Evolutionary conservation across 2,113 vertebrate species (phyloP).

Genomic region (Bostrychus sinensis): DNA sequence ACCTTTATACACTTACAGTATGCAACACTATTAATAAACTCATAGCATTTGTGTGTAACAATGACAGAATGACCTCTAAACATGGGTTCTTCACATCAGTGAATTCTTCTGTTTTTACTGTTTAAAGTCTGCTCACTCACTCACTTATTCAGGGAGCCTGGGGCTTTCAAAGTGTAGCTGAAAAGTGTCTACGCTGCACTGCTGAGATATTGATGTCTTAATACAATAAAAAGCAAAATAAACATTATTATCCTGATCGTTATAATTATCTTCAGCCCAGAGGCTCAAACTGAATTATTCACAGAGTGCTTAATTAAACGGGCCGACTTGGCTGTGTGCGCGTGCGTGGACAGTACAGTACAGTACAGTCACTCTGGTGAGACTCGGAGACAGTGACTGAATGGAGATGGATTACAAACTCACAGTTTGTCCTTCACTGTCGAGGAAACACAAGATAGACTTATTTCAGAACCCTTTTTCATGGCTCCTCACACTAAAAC

Average conservation of each 20-base stretch:
- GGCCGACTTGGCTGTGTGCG: conserved; percentile 54
- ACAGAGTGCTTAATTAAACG: conserved; percentile 83
- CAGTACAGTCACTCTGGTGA: conserved; percentile 57
- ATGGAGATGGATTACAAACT: conserved; percentile 34
- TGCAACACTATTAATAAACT: no score
- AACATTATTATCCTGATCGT: conserved; percentile 83
- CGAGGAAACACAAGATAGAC: conserved; percentile 47
- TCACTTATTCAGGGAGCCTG: conserved; percentile 33
- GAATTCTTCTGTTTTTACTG: no score
- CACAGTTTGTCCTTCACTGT: conserved; percentile 54
- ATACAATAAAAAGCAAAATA: conserved; percentile 85
- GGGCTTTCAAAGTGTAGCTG: conserved; percentile 42
- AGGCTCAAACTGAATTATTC: conserved; percentile 83
- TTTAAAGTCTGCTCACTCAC: neutral
- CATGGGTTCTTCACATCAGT: no score
- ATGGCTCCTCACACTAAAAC: conserved; percentile 48
- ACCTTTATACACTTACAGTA: no score
- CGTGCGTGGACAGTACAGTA: conserved; percentile 54
- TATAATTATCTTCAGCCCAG: conserved; percentile 83
- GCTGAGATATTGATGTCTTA: conserved; percentile 81
- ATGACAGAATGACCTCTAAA: no score
- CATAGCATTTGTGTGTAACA: no score
- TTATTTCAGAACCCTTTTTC: conserved; percentile 39
- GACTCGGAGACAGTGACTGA: conserved; percentile 47
- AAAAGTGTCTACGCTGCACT: conserved; percentile 67